These are phyloP conservation scores for Centropristis striata DNA, from an alignment of 2,113 vertebrate species.

Conservation along the genomic window DNA sequence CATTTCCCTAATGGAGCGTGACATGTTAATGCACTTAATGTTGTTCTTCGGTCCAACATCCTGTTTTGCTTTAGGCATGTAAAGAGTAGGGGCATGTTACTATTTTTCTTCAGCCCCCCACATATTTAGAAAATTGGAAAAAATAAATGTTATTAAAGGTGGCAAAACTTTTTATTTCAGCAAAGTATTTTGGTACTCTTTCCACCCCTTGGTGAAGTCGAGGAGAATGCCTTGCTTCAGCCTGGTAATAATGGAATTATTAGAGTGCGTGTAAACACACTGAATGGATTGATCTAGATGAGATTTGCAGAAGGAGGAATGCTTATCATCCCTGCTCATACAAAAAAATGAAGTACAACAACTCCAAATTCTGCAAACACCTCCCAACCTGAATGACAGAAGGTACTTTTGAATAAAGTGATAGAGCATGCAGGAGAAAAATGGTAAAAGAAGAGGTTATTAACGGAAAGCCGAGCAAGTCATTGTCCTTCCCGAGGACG, in stretches of 20 bases:
- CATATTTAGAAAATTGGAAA: too few species aligned
- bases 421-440: slow-evolving; percentile 2
- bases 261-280: neutral
- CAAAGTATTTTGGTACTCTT: neutral
- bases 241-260: neutral
- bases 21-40: neutral
- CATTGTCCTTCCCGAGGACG: slow-evolving; percentile 38
- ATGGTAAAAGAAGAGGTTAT: slow-evolving; percentile 28
- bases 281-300: neutral
- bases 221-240: neutral
- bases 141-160: too few species aligned
- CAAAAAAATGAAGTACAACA: neutral
- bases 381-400: slow-evolving; percentile 23
- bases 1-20: neutral
- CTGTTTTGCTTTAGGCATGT: neutral
- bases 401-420: slow-evolving; percentile 1
- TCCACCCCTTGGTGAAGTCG: neutral
- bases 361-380: neutral
- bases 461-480: slow-evolving; percentile 31
- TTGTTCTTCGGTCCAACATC: neutral
- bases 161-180: too few species aligned
- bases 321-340: neutral
- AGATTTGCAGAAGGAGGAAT: neutral
- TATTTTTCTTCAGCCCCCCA: too few species aligned
- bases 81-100: neutral